Conservation (phyloP, 2,797 vertebrate genomes). For the Myiotriccus ornatus region DNA sequence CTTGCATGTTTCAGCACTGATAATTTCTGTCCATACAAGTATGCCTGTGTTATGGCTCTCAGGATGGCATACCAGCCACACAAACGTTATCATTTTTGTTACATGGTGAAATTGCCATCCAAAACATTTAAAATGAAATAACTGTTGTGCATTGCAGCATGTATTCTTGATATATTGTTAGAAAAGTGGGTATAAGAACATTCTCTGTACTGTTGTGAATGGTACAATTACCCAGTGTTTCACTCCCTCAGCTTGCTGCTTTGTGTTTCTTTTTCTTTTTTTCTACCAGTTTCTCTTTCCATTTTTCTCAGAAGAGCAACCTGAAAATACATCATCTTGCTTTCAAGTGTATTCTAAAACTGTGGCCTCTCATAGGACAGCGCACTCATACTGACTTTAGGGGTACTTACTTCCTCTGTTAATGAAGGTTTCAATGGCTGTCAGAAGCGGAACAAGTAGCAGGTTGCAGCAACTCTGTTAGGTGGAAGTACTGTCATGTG, state of each 20-base stretch:
- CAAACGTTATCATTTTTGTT: background rate
- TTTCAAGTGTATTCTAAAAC: background rate
- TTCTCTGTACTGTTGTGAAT: background rate
- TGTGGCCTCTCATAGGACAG: background rate
- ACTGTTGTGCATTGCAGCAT: background rate
- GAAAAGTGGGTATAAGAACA: background rate
- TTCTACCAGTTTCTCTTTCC: background rate
- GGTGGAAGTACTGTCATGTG: background rate
- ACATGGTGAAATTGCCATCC: background rate
- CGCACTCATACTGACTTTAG: background rate
- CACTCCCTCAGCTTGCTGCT: background rate
- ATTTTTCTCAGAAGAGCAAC: background rate
- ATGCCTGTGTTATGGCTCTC: background rate
- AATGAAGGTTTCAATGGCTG: background rate
- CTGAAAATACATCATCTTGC: background rate
- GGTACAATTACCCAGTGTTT: background rate
- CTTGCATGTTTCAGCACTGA: background rate
- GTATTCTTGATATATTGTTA: background rate
- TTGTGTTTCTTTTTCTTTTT: background rate
- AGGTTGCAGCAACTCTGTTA: background rate
- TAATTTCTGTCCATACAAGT: background rate
- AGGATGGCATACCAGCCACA: background rate
- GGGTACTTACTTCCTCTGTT: background rate
- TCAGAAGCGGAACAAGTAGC: background rate
- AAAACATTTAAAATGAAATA: background rate